Base-by-base conservation (phyloP, 2,888 invertebrate genomes). In the Leptura quadrifasciata region DNA sequence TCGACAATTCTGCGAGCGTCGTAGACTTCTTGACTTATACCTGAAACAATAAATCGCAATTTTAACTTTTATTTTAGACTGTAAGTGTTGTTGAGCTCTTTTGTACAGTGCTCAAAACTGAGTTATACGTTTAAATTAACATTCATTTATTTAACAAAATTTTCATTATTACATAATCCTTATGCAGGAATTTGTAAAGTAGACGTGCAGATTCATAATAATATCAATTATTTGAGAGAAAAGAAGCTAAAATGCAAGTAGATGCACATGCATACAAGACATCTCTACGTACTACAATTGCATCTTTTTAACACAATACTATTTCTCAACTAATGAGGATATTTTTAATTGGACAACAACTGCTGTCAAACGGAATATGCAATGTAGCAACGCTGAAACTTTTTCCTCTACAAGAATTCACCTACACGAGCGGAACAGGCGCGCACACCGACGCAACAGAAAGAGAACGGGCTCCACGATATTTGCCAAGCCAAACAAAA, bases 301-400 rank as follows among this genome's bases (percentile, higher is more conserved):
- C 75, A 77, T 72, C 76, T 76, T 77, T 74, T 76, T 72, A 69
- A 64, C 77, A 79, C 79, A 79, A 79, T 78, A 73, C 75, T 74
- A 75, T 78, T 76, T 75, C 76, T 72, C 75, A 72, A 79, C 79
- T 80, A 80, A 79, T 79, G 79, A 79, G 81, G 77, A 78, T 77
- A 79, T 80, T 81, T 80, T 81, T 81, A 81, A 81, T 81, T 81
- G 81, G 78, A 81, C 76, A 79, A 79, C 80, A 80, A 78, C 75
- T 76, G 75, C 74, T 76, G 79, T 78, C 81, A 81, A 81, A 81
- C 78, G 78, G 81, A 79, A 81, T 81, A 75, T 70, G 74, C 72
- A 65, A 79, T 78, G 78, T 47, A 12, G 55, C 39, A 39, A n/a
- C 69, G 21, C 31, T 21, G 12, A 17, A 35, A 24, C 31, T 18